Evolutionary conservation across 1,140 invertebrate genomes (phyloP).

Genomic region (Sycobia sp.): DNA sequence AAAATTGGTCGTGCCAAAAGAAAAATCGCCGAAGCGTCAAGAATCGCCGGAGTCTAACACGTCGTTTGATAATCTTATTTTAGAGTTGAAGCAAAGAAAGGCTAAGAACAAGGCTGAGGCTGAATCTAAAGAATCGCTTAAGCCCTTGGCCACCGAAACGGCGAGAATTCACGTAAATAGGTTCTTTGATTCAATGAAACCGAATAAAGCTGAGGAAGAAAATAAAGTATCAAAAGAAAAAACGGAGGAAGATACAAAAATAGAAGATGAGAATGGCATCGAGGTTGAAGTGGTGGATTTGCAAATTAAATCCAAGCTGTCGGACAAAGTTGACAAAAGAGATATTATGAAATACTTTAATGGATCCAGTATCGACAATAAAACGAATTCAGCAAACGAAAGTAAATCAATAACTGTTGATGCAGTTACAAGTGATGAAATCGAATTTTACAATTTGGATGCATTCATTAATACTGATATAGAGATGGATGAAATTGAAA

Average conservation of each 20-base stretch:
- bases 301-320: conserved; percentile 47
- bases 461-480: not conserved
- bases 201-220: not conserved
- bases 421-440: conserved; percentile 10
- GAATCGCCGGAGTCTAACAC: conserved; percentile 29
- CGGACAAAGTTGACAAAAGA: conserved; percentile 47
- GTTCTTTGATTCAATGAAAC: conserved; percentile 45
- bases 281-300: conserved; percentile 4
- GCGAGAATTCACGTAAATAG: conserved; percentile 52
- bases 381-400: not conserved
- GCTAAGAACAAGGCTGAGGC: conserved; percentile 46
- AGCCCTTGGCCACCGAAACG: conserved; percentile 49
- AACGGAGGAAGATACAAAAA: not conserved
- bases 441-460: conserved; percentile 6
- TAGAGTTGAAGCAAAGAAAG: conserved; percentile 50
- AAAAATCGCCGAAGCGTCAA: conserved; percentile 18
- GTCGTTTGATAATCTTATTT: conserved; percentile 50
- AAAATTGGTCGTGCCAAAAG: conserved; percentile 36
- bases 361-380: conserved; percentile 1
- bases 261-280: not conserved
- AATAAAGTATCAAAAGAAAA: not conserved
- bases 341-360: conserved; percentile 56
- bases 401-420: not conserved
- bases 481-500: conserved; percentile 21
- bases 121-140: conserved; percentile 39